Percentiles rank a stretch among this genome's conserved stretches.
Conservation (phyloP, 1,140 invertebrate genomes). For the Cydia splendana region DNA sequence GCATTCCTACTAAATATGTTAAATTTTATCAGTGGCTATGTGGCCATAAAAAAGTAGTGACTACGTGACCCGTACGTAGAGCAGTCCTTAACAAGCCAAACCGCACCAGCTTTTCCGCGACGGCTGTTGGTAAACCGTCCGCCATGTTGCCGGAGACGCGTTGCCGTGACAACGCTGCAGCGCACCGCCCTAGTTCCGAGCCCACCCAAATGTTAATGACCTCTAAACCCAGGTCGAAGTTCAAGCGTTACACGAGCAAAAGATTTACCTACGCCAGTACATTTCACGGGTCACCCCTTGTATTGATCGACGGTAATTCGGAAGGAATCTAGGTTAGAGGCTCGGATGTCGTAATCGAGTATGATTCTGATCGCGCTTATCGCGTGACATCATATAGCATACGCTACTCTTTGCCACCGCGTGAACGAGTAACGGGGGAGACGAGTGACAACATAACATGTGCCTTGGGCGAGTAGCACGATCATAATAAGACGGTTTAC, state of each 20-base stretch:
- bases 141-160: conserved; percentile 54
- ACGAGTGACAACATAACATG: neutral
- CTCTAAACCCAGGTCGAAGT: conserved; percentile 79
- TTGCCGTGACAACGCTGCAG: conserved; percentile 68
- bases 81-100: neutral
- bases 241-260: conserved; percentile 74
- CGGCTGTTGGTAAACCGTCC: conserved; percentile 48
- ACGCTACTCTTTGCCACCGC: neutral
- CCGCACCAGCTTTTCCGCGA: neutral
- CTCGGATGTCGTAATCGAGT: conserved; percentile 23
- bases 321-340: conserved; percentile 67
- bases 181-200: conserved; percentile 69
- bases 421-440: neutral
- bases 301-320: conserved; percentile 68
- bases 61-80: neutral
- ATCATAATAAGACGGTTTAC: too few relatives aligned
- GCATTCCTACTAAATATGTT: too few relatives aligned
- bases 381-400: conserved; percentile 1
- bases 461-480: too few relatives aligned
- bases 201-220: conserved; percentile 78
- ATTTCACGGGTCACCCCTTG: conserved; percentile 66
- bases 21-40: too few relatives aligned
- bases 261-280: conserved; percentile 66
- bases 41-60: too few relatives aligned
- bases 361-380: neutral